phyloP scores from a whole-genome alignment of 2,113 vertebrate species.

The Axis porcinus region DNA sequence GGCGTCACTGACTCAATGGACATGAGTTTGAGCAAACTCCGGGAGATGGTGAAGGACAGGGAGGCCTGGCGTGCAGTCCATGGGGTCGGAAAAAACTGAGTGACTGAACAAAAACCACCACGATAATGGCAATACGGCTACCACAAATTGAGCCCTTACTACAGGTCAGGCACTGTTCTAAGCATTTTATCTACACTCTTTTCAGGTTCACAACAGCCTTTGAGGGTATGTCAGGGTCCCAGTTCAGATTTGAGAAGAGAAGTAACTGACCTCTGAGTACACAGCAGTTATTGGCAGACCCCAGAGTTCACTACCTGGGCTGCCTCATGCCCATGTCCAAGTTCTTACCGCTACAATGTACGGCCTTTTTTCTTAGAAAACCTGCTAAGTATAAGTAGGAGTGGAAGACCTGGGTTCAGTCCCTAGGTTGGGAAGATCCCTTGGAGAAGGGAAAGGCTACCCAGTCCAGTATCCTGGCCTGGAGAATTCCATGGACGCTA shows the following conservation, averaged over 20 bases:
- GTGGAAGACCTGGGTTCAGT: background rate
- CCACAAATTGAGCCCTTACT: background rate
- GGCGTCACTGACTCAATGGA: background rate
- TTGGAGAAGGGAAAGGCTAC: background rate
- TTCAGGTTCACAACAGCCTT: background rate
- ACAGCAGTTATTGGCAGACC: background rate
- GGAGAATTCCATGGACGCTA: background rate
- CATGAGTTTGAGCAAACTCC: background rate
- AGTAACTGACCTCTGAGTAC: background rate
- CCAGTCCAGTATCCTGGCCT: background rate
- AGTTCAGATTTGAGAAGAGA: background rate
- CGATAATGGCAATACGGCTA: background rate
- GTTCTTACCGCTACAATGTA: background rate
- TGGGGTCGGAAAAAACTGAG: background rate
- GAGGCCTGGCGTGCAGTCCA: background rate
- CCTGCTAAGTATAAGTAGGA: background rate
- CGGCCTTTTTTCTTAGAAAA: background rate
- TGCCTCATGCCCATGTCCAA: fast-evolving
- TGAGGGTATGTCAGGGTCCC: background rate
- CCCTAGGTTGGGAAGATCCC: background rate
- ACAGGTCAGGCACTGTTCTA: background rate
- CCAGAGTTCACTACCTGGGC: background rate
- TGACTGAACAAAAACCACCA: background rate
- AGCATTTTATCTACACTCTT: background rate
- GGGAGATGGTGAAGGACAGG: background rate